These are phyloP conservation scores for Schlechtendalia chinensis DNA, from an alignment of 1,140 invertebrate genomes.

Conservation along the genomic window DNA sequence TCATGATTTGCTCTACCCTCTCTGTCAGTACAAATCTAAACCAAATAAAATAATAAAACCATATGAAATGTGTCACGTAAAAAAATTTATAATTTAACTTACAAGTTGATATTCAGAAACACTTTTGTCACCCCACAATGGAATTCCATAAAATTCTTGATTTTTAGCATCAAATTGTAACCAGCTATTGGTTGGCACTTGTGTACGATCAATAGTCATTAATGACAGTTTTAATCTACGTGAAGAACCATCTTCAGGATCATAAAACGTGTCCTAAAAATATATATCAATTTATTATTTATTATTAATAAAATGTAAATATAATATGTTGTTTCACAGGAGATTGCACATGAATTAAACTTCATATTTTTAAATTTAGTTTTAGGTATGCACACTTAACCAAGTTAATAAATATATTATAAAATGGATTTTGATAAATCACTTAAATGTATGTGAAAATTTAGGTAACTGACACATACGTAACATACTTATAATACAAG, in stretches of 20 bases:
- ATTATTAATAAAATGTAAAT: conserved; percentile 2
- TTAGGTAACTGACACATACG: too few species aligned
- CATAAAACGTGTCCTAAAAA: conserved; percentile 81
- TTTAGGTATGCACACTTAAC: too few species aligned
- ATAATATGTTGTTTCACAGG: background rate
- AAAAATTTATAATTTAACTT: conserved; percentile 14
- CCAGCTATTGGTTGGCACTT: conserved; percentile 73
- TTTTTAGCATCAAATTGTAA: conserved; percentile 84
- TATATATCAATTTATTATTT: conserved; percentile 44
- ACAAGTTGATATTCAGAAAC: conserved; percentile 76
- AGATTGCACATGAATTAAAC: background rate
- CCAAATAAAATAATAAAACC: conserved; percentile 5
- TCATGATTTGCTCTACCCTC: conserved; percentile 71
- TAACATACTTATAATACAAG: too few species aligned
- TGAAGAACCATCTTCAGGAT: conserved; percentile 78
- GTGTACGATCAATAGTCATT: conserved; percentile 68
- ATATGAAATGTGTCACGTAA: too few species aligned
- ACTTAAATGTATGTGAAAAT: too few species aligned
- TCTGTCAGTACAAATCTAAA: conserved; percentile 64
- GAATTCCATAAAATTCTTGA: conserved; percentile 86
- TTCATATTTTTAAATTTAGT: background rate
- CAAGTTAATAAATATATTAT: too few species aligned
- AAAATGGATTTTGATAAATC: too few species aligned
- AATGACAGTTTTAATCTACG: conserved; percentile 71
- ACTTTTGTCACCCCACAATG: conserved; percentile 67